A percentile compares a stretch with the other conserved stretches of the same genome.
Evolutionary conservation across 2,888 invertebrate species (phyloP).

Genomic region (Teleiodes luculella): DNA sequence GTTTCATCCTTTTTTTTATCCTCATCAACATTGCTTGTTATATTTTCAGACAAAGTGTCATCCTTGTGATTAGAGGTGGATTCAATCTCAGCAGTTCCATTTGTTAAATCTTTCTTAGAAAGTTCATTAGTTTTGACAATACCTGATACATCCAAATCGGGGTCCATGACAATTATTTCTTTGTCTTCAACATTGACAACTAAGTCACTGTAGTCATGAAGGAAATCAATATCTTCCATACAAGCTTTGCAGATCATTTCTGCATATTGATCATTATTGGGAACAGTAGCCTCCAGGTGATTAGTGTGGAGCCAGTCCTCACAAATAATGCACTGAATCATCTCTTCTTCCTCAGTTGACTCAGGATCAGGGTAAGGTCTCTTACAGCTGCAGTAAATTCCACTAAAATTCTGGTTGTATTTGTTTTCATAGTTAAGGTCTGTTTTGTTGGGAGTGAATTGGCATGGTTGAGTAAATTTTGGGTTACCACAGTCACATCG

Average conservation of each 20-base stretch:
- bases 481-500: constrained; percentile 96
- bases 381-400: constrained; percentile 93
- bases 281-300: constrained; percentile 81
- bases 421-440: constrained; percentile 83
- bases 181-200: constrained; percentile 55
- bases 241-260: constrained; percentile 92
- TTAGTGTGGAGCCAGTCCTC: constrained; percentile 98
- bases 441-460: constrained; percentile 81
- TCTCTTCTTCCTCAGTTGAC: constrained; percentile 88
- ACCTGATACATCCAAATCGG: constrained; percentile 22
- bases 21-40: not conserved
- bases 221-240: constrained; percentile 85
- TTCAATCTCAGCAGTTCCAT: not conserved
- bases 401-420: constrained; percentile 97
- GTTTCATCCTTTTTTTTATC: constrained; percentile 3
- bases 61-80: constrained; percentile 6
- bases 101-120: not conserved
- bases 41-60: constrained; percentile 6
- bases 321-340: constrained; percentile 97
- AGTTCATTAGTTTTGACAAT: not conserved
- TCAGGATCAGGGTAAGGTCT: constrained; percentile 97
- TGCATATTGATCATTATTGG: constrained; percentile 80
- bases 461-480: constrained; percentile 85
- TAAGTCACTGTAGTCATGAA: constrained; percentile 82
- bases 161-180: constrained; percentile 27